phyloP scores from a whole-genome alignment of 2,113 vertebrate species.

The Urocynchramus pylzowi region DNA sequence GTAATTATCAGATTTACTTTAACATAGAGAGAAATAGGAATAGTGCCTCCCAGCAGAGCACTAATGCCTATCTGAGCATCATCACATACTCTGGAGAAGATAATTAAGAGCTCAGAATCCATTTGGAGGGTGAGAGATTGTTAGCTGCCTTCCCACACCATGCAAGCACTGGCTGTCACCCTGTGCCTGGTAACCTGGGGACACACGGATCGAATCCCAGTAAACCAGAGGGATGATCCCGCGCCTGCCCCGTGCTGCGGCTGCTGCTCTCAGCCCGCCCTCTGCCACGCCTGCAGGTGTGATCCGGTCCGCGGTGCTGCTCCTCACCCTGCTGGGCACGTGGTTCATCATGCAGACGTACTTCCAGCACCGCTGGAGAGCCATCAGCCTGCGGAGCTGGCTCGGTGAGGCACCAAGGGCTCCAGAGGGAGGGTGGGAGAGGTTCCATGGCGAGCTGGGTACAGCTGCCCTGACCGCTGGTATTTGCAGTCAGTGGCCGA shows the following conservation, averaged over 20 bases:
- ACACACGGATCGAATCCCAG: rapidly evolving
- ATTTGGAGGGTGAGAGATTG: background rate
- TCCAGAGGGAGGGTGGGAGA: rapidly evolving
- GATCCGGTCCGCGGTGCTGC: background rate
- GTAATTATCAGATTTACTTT: slow-evolving; percentile 25
- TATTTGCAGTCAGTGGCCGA: background rate
- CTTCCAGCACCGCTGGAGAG: background rate
- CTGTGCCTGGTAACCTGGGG: background rate
- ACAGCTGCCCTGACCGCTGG: background rate
- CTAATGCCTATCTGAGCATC: background rate
- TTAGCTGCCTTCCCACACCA: background rate
- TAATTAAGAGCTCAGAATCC: background rate
- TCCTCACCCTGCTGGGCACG: background rate
- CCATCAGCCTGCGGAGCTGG: slow-evolving; percentile 47
- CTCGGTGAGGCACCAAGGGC: background rate
- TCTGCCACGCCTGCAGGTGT: slow-evolving; percentile 5
- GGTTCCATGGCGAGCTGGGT: rapidly evolving
- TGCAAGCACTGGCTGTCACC: background rate
- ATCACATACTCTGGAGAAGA: background rate
- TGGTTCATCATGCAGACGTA: slow-evolving; percentile 17
- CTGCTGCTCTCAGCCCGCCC: background rate
- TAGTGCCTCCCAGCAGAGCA: background rate
- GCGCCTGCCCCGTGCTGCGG: rapidly evolving
- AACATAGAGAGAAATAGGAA: background rate
- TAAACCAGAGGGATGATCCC: background rate